Evolutionary conservation across 1,140 invertebrate species (phyloP).

Genomic region (Limonius californicus): DNA sequence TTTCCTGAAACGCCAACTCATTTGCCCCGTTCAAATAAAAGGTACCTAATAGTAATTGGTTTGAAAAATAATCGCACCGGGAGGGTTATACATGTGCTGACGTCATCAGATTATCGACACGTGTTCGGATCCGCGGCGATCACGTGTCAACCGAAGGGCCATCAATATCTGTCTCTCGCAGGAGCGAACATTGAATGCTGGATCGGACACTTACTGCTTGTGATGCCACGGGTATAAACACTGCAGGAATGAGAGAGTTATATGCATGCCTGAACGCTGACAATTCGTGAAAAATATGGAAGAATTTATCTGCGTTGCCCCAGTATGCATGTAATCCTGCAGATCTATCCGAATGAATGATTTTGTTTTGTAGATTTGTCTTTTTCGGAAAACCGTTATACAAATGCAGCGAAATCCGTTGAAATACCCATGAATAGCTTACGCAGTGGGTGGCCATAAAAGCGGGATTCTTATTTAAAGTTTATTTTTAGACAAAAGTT

Average conservation of each 20-base stretch:
- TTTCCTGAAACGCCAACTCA: not conserved
- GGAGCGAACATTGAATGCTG: not conserved
- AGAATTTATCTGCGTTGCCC: not conserved
- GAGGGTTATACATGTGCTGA: not conserved
- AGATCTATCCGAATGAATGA: not conserved
- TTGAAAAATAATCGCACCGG: not conserved
- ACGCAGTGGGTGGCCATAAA: too few species aligned
- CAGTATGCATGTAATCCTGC: not conserved
- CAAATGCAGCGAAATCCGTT: not conserved
- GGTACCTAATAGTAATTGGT: not conserved
- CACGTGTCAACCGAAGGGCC: not conserved
- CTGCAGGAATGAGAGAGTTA: not conserved
- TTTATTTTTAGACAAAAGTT: too few species aligned
- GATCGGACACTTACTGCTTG: constrained; percentile 5
- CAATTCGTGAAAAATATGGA: not conserved
- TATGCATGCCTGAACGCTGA: not conserved
- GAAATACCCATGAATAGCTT: too few species aligned
- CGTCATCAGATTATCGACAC: constrained; percentile 7
- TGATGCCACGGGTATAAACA: not conserved
- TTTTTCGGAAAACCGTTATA: not conserved
- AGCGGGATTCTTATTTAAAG: too few species aligned
- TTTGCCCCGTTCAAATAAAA: too few species aligned
- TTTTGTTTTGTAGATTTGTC: not conserved
- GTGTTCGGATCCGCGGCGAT: not conserved
- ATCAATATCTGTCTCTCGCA: constrained; percentile 12